A percentile compares a stretch with the other conserved stretches of the same genome.
phyloP scores from a whole-genome alignment of 1,140 invertebrate genomes.

The Pachyrhynchus sulphureomaculatus region DNA sequence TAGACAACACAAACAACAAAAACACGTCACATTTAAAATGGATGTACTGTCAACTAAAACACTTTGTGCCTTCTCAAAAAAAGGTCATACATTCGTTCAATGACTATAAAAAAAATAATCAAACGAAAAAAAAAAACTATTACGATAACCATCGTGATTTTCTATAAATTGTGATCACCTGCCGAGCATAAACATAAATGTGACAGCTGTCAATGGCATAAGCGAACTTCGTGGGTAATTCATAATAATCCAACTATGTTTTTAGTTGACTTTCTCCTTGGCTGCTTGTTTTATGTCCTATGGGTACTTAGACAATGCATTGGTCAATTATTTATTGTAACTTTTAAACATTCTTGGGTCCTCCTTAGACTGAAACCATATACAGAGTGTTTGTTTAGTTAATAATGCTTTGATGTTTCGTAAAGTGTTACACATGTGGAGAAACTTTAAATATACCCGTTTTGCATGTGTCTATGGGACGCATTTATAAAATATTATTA shows the following conservation, averaged over 20 bases:
- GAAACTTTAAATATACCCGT: too few species aligned
- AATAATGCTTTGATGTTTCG: too few species aligned
- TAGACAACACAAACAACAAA: not conserved
- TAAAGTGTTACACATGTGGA: too few species aligned
- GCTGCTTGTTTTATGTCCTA: conserved; percentile 5
- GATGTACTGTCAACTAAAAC: not conserved
- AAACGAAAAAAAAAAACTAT: conserved; percentile 10
- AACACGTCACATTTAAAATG: not conserved
- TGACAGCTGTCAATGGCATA: conserved; percentile 26
- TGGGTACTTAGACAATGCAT: not conserved
- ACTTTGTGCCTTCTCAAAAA: not conserved
- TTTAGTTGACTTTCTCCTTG: conserved; percentile 18
- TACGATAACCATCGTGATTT: conserved; percentile 28
- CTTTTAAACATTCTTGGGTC: conserved; percentile 2
- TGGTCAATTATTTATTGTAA: conserved; percentile 16
- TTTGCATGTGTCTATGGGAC: too few species aligned
- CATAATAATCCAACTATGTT: conserved; percentile 27
- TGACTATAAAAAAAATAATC: conserved; percentile 1
- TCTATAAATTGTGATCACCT: conserved; percentile 29
- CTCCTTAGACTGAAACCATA: too few species aligned
- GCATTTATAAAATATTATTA: too few species aligned
- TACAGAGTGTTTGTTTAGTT: too few species aligned
- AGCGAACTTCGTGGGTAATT: conserved; percentile 24
- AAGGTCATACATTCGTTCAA: conserved; percentile 7
- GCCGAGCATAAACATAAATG: conserved; percentile 24